Percentiles rank a stretch among this genome's conserved stretches.
Evolutionary conservation across 2,797 vertebrate species (phyloP).

Genomic region (Eleutherodactylus coqui): DNA sequence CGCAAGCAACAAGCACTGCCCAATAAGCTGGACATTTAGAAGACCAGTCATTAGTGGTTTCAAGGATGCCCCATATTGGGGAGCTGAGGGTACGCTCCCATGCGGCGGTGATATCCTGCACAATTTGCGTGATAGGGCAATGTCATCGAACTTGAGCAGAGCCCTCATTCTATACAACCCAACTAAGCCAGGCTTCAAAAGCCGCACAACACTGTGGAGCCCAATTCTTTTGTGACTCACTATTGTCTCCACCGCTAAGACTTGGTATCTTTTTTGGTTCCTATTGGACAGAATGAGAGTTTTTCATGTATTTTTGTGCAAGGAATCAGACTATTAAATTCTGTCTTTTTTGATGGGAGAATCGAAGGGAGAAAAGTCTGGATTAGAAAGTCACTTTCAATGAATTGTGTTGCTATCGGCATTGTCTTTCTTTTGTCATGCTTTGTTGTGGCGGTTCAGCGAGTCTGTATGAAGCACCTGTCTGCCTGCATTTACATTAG

Average conservation of each 20-base stretch:
- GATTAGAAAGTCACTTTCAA: constrained; percentile 18
- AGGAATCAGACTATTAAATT: background rate
- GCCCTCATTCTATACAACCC: background rate
- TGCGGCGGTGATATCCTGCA: too few relatives aligned
- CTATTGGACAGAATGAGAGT: background rate
- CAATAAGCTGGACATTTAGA: too few relatives aligned
- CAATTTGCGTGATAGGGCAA: too few relatives aligned
- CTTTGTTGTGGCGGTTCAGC: constrained; percentile 31
- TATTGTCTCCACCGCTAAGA: background rate
- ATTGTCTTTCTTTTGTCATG: constrained; percentile 1
- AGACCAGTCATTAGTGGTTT: too few relatives aligned
- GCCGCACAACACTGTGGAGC: background rate
- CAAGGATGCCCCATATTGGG: too few relatives aligned
- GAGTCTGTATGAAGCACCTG: constrained; percentile 30
- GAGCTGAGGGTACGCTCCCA: too few relatives aligned
- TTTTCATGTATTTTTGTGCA: background rate
- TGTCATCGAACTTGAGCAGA: background rate
- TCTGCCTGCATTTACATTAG: constrained; percentile 40
- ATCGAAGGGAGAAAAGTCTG: background rate
- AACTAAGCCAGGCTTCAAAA: background rate
- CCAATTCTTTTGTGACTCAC: background rate
- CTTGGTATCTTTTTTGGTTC: background rate
- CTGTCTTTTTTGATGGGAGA: background rate
- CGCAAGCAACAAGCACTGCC: too few relatives aligned
- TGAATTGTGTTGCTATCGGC: background rate